Conservation (phyloP, 2,113 vertebrate species). For the Lamprotornis superbus region DNA sequence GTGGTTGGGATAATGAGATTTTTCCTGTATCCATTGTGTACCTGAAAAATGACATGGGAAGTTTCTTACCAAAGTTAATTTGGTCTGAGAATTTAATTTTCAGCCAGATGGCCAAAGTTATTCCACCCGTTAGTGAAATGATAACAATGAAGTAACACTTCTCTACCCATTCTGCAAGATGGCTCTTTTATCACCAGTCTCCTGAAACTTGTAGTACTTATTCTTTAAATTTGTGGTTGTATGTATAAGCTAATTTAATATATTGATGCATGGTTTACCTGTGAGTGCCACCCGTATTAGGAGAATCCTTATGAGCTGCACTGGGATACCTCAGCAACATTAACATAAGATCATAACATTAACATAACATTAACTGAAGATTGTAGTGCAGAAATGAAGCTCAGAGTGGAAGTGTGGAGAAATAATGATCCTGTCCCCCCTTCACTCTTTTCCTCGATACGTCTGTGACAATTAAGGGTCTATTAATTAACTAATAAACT, state of each 20-base stretch:
- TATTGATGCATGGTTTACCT: not conserved
- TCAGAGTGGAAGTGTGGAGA: not conserved
- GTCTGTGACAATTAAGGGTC: not conserved
- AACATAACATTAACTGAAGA: not conserved
- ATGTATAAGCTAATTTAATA: not conserved
- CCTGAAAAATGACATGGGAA: not conserved
- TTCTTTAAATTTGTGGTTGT: not conserved
- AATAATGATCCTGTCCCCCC: not conserved
- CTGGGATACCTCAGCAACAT: rapidly evolving
- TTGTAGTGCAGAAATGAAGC: not conserved
- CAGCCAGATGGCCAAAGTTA: not conserved
- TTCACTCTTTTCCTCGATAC: not conserved
- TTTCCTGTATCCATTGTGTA: not conserved
- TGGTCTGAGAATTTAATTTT: not conserved
- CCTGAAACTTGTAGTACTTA: not conserved
- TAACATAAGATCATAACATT: not conserved
- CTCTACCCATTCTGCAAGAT: not conserved
- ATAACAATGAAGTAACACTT: not conserved
- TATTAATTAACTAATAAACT: not conserved
- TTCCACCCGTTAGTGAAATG: not conserved
- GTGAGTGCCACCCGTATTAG: not conserved
- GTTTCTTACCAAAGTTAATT: not conserved
- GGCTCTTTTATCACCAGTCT: not conserved
- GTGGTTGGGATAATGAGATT: not conserved
- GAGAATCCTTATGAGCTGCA: not conserved